Evolutionary conservation across 2,797 vertebrate genomes (phyloP), one percentile per base, ranked within the genome.

Genomic region (Thunnus albacares): DNA sequence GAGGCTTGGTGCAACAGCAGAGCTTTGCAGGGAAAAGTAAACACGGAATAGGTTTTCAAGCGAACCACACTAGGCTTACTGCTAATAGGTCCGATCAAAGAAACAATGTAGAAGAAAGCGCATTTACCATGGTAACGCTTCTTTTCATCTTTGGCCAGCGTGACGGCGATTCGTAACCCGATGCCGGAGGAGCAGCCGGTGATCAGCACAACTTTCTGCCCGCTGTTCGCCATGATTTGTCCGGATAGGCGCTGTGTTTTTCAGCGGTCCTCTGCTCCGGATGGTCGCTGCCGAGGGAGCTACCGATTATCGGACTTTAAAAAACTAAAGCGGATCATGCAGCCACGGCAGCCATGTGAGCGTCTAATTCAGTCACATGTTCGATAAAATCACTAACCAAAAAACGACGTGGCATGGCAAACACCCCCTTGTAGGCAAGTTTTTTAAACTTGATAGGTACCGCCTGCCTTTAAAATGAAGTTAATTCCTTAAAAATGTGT

Each of bases 151-250:
- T 80, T 95, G 52, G 97, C 97, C 94, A 99, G 93, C 77, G 94
- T 95, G 77, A 96, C 96, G 3, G 97, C 98, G 53, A 98, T 95
- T 77, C 96, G 94, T 77, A 99, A 93, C 81, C 97, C 97, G 75
- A 99, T 97, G 82, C 98, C 97, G 0, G 98, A 98, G 70, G 98
- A 99, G 88, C 98, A 99, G 90, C 97, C 98, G 20, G 97, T 98
- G 94, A 99, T 94, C 65, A 99, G 94, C 63, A 99, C 97, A 7
- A 95, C 96, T 93, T 93, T 97, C 77, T 95, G 95, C 90, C 90
- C 93, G 24, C 93, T 87, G 90, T 93, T 93, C 79, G 97, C 97
- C 97, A 99, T 98, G 93, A 90, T 94, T 80, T 85, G 91, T 91
- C 90, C 90, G 84, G 80, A 71, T 80, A 55, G 87, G 80, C 79